Conservation (phyloP, 2,113 vertebrate species). For the Cyanistes caeruleus region DNA sequence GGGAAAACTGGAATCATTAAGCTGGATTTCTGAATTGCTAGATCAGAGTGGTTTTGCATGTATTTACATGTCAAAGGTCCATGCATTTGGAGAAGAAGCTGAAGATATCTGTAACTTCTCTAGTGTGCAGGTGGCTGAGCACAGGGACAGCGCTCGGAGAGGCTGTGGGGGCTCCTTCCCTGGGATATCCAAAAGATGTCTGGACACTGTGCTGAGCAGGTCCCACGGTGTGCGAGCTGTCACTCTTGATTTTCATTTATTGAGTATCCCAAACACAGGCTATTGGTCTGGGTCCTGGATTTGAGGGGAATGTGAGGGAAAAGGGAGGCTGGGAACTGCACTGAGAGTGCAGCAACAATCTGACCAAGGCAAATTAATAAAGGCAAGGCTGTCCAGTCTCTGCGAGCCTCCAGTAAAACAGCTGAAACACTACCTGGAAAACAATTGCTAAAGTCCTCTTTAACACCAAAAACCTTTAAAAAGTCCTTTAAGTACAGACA, state of each 20-base stretch:
- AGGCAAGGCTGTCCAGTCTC: not conserved
- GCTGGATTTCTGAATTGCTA: not conserved
- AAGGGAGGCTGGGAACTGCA: not conserved
- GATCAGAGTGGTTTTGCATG: not conserved
- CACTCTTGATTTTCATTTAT: accelerated
- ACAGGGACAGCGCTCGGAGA: not conserved
- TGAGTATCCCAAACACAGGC: not conserved
- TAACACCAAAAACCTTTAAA: not conserved
- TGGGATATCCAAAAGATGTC: not conserved
- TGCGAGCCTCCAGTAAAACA: accelerated
- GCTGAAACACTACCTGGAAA: not conserved
- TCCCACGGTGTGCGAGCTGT: not conserved
- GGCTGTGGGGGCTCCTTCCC: not conserved
- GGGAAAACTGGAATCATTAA: not conserved
- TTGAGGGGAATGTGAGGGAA: not conserved
- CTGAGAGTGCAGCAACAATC: not conserved
- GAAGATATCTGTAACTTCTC: not conserved
- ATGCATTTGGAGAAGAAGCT: not conserved
- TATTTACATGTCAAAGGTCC: not conserved
- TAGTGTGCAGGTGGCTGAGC: not conserved
- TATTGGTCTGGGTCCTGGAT: not conserved
- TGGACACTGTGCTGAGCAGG: not conserved
- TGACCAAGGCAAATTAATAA: not conserved
- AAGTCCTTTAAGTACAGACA: not conserved
- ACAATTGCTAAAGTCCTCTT: not conserved